Base-by-base conservation (phyloP, 2,797 vertebrate species). In the Hirundo rustica region DNA sequence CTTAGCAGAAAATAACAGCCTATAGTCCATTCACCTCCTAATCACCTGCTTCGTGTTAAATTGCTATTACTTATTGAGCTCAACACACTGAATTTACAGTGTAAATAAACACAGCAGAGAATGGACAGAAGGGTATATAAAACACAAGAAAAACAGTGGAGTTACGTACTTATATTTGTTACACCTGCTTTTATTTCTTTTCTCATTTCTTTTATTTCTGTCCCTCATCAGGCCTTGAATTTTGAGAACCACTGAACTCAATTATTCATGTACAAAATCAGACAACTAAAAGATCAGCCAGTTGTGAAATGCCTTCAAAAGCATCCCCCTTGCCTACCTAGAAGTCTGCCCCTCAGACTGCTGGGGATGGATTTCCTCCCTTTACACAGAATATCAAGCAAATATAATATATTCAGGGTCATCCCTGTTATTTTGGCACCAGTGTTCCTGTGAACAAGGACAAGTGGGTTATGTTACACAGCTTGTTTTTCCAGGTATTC, bases 131-230 rank as follows among this genome's bases (percentile, higher is more conserved):
- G 15, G 34, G 15, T 16, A 50, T 5, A 36, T 20, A 36, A 51
- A 15, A 65, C 4, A 62, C 8, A 57, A 77, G 26, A 5, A 48
- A 51, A 88, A 34, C 21, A 45, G 17, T 5, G 3, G 17, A 50
- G 3, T 20, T 61, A 2, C 1, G 3, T n/a, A 82, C 12, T 51
- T 23, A 16, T 0, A 7, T 64, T 36, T 61, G 5, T 30, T 50
- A 30, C 4, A 27, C 1, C 3, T 36, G 23, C 9, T 65, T 77
- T 45, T 53, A 51, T 51, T 55, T 58, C 13, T 23, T 4, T 55
- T 34, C 5, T 27, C 4, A 15, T 23, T 32, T 57, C 3, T 7
- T 53, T 26, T 26, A 22, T 26, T 82, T 73, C 55, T 13, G 10
- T 12, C 16, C 12, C 16, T 23, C 16, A 61, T 23, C 26, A 91